These are phyloP conservation scores for Lathamus discolor DNA, from an alignment of 2,113 vertebrate species.

Conservation along the genomic window DNA sequence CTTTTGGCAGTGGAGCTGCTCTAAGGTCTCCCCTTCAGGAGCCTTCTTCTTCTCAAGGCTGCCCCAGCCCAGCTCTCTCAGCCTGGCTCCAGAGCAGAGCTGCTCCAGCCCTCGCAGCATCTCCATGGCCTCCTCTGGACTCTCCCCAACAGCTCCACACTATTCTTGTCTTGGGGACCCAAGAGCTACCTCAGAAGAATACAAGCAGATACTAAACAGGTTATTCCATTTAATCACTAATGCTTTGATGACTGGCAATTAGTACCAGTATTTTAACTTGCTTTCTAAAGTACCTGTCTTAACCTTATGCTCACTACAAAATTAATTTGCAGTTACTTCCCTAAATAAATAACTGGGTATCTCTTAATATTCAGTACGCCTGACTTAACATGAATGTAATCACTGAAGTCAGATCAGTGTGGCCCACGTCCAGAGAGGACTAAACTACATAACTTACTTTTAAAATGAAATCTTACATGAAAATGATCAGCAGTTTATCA, in stretches of 20 bases:
- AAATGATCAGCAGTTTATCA: neutral
- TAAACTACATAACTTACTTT: neutral
- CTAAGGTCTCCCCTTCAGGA: no score
- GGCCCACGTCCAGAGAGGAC: neutral
- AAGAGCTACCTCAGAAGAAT: neutral
- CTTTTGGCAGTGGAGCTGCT: no score
- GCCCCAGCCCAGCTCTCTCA: neutral
- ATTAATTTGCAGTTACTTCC: neutral
- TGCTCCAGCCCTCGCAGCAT: neutral
- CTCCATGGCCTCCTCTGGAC: neutral
- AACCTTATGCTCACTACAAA: neutral
- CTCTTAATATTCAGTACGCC: neutral
- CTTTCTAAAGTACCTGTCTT: neutral
- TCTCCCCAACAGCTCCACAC: neutral
- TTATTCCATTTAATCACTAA: neutral
- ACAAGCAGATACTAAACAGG: neutral
- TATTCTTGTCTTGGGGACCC: neutral
- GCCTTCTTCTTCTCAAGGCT: no score
- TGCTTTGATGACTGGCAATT: neutral
- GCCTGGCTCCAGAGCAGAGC: neutral
- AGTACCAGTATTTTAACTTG: neutral
- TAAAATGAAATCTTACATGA: neutral
- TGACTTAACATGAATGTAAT: neutral
- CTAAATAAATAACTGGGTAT: fast-evolving
- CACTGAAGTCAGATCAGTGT: neutral